Conservation (phyloP, 2,113 vertebrate genomes). For the Cariama cristata region DNA sequence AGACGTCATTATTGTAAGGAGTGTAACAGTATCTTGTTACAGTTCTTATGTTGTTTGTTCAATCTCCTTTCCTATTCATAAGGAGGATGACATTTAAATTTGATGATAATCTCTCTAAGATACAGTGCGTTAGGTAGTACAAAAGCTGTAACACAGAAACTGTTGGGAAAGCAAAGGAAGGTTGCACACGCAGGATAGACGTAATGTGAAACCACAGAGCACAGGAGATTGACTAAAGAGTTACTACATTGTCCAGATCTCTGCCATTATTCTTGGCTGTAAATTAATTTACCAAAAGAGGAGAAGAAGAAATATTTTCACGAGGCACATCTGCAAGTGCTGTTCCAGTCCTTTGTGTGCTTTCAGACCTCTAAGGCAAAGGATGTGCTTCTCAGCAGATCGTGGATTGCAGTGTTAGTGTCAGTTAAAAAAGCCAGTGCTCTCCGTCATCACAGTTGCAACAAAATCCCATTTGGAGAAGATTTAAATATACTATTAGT, state of each 20-base stretch:
- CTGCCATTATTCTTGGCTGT: conserved; percentile 21
- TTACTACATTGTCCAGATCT: not conserved
- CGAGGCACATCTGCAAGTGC: not conserved
- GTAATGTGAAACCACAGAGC: not conserved
- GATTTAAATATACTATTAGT: not conserved
- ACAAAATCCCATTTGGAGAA: not conserved
- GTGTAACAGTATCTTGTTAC: not conserved
- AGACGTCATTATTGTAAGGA: not conserved
- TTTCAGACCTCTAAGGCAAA: not conserved
- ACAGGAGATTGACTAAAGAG: not conserved
- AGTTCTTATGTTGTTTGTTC: not conserved
- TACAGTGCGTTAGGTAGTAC: not conserved
- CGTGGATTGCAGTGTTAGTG: not conserved
- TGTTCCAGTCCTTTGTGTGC: not conserved
- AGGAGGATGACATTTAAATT: not conserved
- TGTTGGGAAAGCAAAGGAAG: conserved; percentile 17
- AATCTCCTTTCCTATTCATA: not conserved
- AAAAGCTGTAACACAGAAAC: not conserved
- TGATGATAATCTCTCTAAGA: not conserved
- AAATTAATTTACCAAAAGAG: conserved; percentile 11
- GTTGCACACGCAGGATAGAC: not conserved
- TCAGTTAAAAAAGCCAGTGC: not conserved
- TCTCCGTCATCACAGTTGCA: not conserved
- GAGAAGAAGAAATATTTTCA: not conserved
- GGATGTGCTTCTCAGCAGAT: not conserved